Base-by-base conservation (phyloP, 1,140 invertebrate species). In the Euura saliciscinereae region DNA sequence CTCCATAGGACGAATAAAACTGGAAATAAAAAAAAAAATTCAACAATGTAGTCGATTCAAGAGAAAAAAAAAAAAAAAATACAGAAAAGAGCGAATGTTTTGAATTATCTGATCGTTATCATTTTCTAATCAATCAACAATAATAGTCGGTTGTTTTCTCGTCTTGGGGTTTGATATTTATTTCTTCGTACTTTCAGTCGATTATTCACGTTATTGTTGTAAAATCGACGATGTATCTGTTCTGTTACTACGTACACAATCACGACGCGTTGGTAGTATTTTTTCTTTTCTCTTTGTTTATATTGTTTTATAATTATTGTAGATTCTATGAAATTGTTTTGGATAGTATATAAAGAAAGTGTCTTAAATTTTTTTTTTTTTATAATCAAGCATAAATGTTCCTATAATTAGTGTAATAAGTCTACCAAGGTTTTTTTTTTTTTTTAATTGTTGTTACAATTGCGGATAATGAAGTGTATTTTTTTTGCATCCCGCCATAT, bases 1-100 rank as follows among this genome's bases (percentile, higher is more conserved):
- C 88, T 88, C 86, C 90, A 91, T 78, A 90, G 81, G 81, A 87
- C 85, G 85, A 90, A 88, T 74, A 91, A 77, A 75, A 90, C 89
- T 91, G 77, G 74, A 84, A 86, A 74, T 69, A 80, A 45, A 77
- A 71, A 73, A 86, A 6, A 87, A 79, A 51, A 86, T 79, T 86
- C 80, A 81, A 84, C 86, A 84, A 87, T 85, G 76, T 86, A 87
- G 71, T 80, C 79, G 6, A 84, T 83, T 76, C 86, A 83, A 68
- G 86, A 85, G 13, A 76, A 71, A 88, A 84, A 68, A 88, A 87
- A 86, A 88, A 85, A 76, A 86, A 86, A 46, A 84, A 87, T 69
- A 87, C 87, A 75, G 85, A 83, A 82, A 84, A 28, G 28, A 28
- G 28, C 28, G 28, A 28, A 28, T 28, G 28, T 28, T 0, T 28